Percentiles rank a stretch among this genome's conserved stretches.
Conservation (phyloP, 2,888 invertebrate genomes). For the Phania funesta region DNA sequence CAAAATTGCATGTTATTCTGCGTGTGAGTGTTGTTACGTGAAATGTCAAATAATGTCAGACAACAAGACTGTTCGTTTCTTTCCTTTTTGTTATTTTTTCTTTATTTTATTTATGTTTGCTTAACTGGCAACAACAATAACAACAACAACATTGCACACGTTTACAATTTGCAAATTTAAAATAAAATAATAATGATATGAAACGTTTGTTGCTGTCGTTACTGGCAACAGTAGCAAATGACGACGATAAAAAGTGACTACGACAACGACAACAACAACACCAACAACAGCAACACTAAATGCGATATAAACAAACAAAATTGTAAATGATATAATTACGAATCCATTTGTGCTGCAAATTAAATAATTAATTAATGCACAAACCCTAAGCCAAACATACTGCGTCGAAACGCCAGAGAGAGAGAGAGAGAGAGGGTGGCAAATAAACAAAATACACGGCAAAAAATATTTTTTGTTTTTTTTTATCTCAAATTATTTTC, state of each 20-base stretch:
- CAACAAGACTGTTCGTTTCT: constrained; percentile 59
- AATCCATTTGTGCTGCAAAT: constrained; percentile 69
- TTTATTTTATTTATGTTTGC: background rate
- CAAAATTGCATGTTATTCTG: constrained; percentile 65
- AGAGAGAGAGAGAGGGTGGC: no score
- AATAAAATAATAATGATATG: constrained; percentile 18
- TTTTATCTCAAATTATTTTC: no score
- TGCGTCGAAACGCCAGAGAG: constrained; percentile 11
- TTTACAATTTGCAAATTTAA: constrained; percentile 26
- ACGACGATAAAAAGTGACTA: constrained; percentile 60
- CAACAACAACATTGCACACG: background rate
- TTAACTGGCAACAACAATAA: constrained; percentile 10
- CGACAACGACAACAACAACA: constrained; percentile 49
- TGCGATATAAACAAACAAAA: constrained; percentile 45
- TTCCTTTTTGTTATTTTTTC: background rate
- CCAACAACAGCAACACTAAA: background rate
- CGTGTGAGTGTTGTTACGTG: constrained; percentile 66
- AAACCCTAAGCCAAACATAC: constrained; percentile 31
- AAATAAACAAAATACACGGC: constrained; percentile 6
- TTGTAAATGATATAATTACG: constrained; percentile 68
- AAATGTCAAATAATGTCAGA: constrained; percentile 68
- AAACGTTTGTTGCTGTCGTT: constrained; percentile 30
- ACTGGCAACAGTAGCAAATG: constrained; percentile 56
- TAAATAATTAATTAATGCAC: constrained; percentile 69
- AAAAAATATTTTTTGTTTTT: background rate